phyloP scores from a whole-genome alignment of 2,113 vertebrate species.

The Spea multiplicata region DNA sequence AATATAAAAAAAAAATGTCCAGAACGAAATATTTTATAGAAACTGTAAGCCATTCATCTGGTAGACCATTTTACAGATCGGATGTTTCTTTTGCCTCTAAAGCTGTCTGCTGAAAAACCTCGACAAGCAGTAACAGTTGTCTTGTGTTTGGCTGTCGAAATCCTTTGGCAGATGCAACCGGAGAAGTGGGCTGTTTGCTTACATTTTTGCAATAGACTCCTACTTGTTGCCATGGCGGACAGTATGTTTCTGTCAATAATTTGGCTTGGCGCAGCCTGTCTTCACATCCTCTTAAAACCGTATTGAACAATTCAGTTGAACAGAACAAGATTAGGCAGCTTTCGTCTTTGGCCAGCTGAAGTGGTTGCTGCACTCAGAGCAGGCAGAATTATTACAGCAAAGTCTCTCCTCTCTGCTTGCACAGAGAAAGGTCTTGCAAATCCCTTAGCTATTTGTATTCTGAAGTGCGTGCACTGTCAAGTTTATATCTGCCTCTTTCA shows the following conservation, averaged over 20 bases:
- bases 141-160: slow-evolving; percentile 58
- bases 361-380: slow-evolving; percentile 56
- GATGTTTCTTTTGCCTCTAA: slow-evolving; percentile 52
- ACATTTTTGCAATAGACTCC: slow-evolving; percentile 66
- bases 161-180: slow-evolving; percentile 62
- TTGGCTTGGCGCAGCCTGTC: slow-evolving; percentile 64
- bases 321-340: slow-evolving; percentile 66
- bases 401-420: slow-evolving; percentile 52
- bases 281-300: slow-evolving; percentile 64
- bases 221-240: slow-evolving; percentile 75
- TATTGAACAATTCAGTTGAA: slow-evolving; percentile 62
- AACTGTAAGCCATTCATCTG: slow-evolving; percentile 41
- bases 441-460: slow-evolving; percentile 36
- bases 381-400: slow-evolving; percentile 53
- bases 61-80: slow-evolving; percentile 48
- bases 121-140: slow-evolving; percentile 53
- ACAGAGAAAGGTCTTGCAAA: slow-evolving; percentile 48
- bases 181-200: slow-evolving; percentile 68
- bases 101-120: slow-evolving; percentile 50
- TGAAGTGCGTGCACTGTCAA: slow-evolving; percentile 50
- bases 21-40: slow-evolving; percentile 20
- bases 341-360: slow-evolving; percentile 61
- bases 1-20: slow-evolving; percentile 1
- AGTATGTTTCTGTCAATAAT: slow-evolving; percentile 74
- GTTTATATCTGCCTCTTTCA: slow-evolving; percentile 51